Percentiles rank a stretch among this genome's conserved stretches.
phyloP scores from a whole-genome alignment of 1,140 invertebrate species.

The Fragariocoptes setiger region DNA sequence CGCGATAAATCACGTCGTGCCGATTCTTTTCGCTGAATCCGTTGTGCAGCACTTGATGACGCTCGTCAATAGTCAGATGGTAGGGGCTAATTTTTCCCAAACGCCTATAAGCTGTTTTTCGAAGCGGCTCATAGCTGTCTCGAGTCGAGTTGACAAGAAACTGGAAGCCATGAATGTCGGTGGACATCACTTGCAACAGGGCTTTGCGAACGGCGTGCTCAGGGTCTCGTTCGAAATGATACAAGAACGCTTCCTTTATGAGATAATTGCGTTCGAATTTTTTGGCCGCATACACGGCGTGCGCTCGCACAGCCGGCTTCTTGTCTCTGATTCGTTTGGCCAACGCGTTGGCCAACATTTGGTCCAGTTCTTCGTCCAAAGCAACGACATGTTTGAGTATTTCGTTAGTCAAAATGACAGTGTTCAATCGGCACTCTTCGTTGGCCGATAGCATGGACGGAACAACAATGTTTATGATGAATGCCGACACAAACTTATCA shows the following conservation, averaged over 20 bases:
- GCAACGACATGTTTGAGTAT: neutral
- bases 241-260: neutral
- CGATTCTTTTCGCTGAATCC: neutral
- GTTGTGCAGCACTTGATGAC: neutral
- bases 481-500: neutral
- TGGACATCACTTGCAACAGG: neutral
- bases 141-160: neutral
- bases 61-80: neutral
- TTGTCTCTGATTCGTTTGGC: neutral
- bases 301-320: neutral
- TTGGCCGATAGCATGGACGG: neutral
- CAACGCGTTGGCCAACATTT: neutral
- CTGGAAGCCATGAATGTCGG: neutral
- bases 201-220: neutral
- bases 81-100: neutral
- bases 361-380: neutral
- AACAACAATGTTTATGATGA: neutral
- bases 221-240: neutral
- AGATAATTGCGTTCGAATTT: neutral
- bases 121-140: neutral
- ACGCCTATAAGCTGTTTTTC: neutral
- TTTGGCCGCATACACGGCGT: neutral
- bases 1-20: neutral
- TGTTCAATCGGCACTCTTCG: neutral
- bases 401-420: neutral